Evolutionary conservation across 2,113 vertebrate genomes (phyloP).

Genomic region (Cyanocitta stelleri): DNA sequence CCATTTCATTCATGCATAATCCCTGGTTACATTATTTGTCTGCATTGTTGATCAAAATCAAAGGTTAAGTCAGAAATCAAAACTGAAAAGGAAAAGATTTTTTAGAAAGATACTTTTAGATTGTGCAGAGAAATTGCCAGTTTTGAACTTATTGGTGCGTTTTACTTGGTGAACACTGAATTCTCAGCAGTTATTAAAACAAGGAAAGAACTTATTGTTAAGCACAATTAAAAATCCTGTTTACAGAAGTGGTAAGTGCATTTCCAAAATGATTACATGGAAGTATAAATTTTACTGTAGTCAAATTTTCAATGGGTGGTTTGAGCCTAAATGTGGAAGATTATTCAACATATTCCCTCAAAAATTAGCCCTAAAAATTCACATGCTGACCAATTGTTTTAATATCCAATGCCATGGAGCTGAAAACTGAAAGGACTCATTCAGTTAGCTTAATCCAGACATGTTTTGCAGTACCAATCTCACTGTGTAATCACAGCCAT

Average conservation of each 20-base stretch:
- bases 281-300: background rate
- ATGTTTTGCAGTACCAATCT: background rate
- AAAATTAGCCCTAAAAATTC: background rate
- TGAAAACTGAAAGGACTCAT: background rate
- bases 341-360: background rate
- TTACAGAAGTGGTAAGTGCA: background rate
- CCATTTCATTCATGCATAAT: background rate
- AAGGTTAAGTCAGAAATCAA: background rate
- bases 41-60: background rate
- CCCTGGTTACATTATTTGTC: background rate
- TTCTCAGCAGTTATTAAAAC: background rate
- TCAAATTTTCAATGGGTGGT: background rate
- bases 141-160: background rate
- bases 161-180: background rate
- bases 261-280: background rate
- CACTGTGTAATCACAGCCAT: background rate
- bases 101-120: background rate
- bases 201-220: background rate
- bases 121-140: background rate
- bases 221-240: background rate
- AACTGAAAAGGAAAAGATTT: background rate
- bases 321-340: background rate
- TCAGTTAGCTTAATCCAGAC: background rate
- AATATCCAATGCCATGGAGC: background rate
- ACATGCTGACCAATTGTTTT: background rate